Conservation (phyloP, 1,140 invertebrate genomes). For the Drosophila nigrodunni region DNA sequence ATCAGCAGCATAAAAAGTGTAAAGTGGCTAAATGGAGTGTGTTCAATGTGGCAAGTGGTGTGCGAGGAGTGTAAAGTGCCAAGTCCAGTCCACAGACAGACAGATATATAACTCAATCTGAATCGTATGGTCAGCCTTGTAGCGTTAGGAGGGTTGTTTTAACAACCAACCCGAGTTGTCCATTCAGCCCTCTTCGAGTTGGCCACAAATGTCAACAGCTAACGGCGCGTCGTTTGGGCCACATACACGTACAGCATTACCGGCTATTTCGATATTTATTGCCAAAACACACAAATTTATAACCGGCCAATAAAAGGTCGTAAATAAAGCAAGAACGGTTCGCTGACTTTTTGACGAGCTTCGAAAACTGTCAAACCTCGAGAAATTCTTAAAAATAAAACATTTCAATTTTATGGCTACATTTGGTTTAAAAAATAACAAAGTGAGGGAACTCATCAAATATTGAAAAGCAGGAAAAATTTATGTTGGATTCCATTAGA, state of each 20-base stretch:
- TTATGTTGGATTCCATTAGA: conserved; percentile 79
- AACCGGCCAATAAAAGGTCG: conserved; percentile 65
- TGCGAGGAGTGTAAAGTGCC: conserved; percentile 25
- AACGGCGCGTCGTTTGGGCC: conserved; percentile 17
- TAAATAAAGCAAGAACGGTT: conserved; percentile 46
- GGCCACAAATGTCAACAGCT: conserved; percentile 71
- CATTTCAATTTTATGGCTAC: conserved; percentile 79
- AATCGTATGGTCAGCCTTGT: conserved; percentile 21
- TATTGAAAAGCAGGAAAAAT: conserved; percentile 71
- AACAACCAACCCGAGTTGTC: background rate
- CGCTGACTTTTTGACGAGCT: conserved; percentile 59
- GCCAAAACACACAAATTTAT: conserved; percentile 79
- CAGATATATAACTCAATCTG: conserved; percentile 31
- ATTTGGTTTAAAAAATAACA: conserved; percentile 28
- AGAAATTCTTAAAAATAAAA: conserved; percentile 60
- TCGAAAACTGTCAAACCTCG: conserved; percentile 20
- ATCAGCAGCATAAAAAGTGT: conserved; percentile 67
- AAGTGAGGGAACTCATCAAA: conserved; percentile 52
- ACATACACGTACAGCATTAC: conserved; percentile 23
- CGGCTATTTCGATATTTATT: conserved; percentile 71
- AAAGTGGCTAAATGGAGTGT: conserved; percentile 39
- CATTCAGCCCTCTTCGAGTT: conserved; percentile 6
- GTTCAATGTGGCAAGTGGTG: background rate
- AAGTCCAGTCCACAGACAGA: conserved; percentile 12
- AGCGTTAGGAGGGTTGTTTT: conserved; percentile 30